Base-by-base conservation (phyloP, 2,797 vertebrate genomes). In the Cirrhinus molitorella region DNA sequence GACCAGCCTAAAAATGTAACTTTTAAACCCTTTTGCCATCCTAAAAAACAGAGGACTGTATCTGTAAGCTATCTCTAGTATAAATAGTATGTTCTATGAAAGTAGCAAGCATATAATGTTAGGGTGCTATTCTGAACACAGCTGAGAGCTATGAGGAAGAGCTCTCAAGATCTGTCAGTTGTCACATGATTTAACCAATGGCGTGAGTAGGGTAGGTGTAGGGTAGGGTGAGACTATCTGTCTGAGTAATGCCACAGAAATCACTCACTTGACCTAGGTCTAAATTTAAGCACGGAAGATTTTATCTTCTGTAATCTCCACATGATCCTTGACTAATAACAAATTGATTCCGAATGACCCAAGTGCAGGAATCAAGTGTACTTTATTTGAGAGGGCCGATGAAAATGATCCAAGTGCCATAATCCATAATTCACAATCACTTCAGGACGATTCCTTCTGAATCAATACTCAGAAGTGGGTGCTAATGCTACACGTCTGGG, bases 401-500 rank as follows among this genome's bases (percentile, higher is more conserved):
- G 19, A 67, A 76, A 55, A 12, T 10, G 25, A 79, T 37, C 19
- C 23, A 67, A 28, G 53, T 31, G 40, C 40, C 53, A 45, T 49
- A 37, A 81, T 81, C 40, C 25, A 81, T 72, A 71, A 73, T 81
- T 73, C 55, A 81, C 28, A 49, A 72, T 63, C 40, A 81, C 43
- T 72, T 72, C 43, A 19, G 25, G 16, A 31, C 6, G 5, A 31
- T 77, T 47, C 16, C 40, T 13, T 31, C 10, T 55, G 14, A 79
- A 25, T 13, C 59, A 49, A 10, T 53, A 53, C 21, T 59, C 53
- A 59, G 37, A 47, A 47, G 19, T n/a, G n/a, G 25, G 5, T 70
- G 55, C 11, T 80, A 61, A 61, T 2, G 12, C 57, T 11, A 61
- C 84, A 87, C 88, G 87, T 89, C 85, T 84, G 85, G 85, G 84